phyloP scores from a whole-genome alignment of 2,888 invertebrate species.

The Pandemis corylana region DNA sequence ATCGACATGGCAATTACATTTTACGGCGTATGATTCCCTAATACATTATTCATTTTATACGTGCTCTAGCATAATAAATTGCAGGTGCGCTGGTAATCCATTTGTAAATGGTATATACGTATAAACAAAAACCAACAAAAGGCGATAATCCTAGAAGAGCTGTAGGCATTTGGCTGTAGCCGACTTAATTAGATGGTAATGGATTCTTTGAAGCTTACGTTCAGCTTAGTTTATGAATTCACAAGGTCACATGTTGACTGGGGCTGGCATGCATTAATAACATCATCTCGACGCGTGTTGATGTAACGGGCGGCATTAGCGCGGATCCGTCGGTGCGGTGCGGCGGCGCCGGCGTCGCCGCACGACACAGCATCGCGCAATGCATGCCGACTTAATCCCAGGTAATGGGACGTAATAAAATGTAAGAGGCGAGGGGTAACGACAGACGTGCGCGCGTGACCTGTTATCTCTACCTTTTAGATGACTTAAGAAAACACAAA shows the following conservation, averaged over 20 bases:
- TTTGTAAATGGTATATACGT: constrained; percentile 32
- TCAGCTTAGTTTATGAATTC: constrained; percentile 48
- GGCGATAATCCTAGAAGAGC: constrained; percentile 48
- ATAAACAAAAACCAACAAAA: constrained; percentile 34
- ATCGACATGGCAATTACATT: constrained; percentile 35
- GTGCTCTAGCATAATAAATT: constrained; percentile 36
- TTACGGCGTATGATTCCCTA: constrained; percentile 38
- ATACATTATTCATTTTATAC: constrained; percentile 36
- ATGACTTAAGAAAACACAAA: constrained; percentile 50
- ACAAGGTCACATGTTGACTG: constrained; percentile 53
- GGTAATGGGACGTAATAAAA: constrained; percentile 81
- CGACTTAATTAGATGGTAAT: constrained; percentile 56
- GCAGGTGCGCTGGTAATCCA: constrained; percentile 29
- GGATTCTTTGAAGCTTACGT: constrained; percentile 54
- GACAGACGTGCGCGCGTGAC: constrained; percentile 81
- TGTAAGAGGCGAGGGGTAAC: constrained; percentile 79
- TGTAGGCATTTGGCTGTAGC: constrained; percentile 50
- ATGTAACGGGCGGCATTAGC: constrained; percentile 31
- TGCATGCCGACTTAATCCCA: constrained; percentile 78
- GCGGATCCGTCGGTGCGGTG: constrained; percentile 49
- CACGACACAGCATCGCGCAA: constrained; percentile 72
- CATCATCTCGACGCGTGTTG: constrained; percentile 21
- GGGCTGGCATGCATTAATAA: constrained; percentile 39
- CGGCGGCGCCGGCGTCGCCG: constrained; percentile 56
- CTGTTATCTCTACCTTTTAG: constrained; percentile 68